Evolutionary conservation across 2,113 vertebrate species (phyloP).

Genomic region (Vulpes lagopus): DNA sequence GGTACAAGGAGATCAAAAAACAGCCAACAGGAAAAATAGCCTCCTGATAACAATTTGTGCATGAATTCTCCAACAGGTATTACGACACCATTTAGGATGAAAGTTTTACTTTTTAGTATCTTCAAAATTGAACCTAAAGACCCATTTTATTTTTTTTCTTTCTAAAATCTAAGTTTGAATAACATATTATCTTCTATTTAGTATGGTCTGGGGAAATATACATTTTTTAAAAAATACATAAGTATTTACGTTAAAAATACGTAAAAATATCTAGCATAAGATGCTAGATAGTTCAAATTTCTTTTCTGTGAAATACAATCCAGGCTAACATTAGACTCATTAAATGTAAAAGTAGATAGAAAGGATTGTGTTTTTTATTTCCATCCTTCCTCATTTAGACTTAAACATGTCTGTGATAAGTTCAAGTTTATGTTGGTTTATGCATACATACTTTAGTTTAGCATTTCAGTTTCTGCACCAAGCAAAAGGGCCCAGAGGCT

Average conservation of each 20-base stretch:
- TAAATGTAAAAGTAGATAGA: background rate
- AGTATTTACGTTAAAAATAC: background rate
- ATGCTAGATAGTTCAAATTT: conserved; percentile 30
- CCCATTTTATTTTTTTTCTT: background rate
- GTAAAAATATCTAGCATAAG: background rate
- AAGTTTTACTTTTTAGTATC: background rate
- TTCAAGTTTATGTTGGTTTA: background rate
- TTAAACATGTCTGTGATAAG: background rate
- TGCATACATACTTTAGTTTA: conserved; percentile 11
- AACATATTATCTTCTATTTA: background rate
- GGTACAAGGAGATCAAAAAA: background rate
- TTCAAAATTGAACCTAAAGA: conserved; percentile 38
- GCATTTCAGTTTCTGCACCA: background rate
- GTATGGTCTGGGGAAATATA: background rate
- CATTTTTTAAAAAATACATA: background rate
- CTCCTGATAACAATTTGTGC: background rate
- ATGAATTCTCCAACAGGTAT: background rate
- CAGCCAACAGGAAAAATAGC: background rate
- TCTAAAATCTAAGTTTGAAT: conserved; percentile 17
- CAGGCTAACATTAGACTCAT: background rate
- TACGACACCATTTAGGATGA: background rate
- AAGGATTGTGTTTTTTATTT: background rate
- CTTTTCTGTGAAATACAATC: conserved; percentile 36
- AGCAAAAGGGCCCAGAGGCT: background rate
- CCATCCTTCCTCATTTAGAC: background rate